Conservation (phyloP, 2,797 vertebrate genomes). For the Botia kubotai region DNA sequence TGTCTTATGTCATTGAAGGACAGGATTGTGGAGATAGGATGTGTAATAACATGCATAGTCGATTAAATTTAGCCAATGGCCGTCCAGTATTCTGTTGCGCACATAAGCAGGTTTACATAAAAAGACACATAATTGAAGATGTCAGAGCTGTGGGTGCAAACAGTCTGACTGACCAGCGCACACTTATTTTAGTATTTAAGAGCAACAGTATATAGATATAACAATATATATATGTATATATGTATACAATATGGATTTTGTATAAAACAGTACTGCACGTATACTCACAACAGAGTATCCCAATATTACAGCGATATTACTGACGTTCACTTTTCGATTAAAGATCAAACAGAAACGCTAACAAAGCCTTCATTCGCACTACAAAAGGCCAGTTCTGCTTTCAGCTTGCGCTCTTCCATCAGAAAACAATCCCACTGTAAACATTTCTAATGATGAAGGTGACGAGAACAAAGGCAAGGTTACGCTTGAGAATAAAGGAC, state of each 20-base stretch:
- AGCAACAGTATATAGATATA: background rate
- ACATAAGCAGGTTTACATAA: too few relatives aligned
- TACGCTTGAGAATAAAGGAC: conserved; percentile 8
- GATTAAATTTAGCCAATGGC: too few relatives aligned
- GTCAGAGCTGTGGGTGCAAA: background rate
- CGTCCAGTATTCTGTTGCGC: too few relatives aligned
- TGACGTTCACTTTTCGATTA: conserved; percentile 18
- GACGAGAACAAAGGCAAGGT: conserved; percentile 26
- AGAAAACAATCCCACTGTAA: conserved; percentile 22
- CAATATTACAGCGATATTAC: background rate
- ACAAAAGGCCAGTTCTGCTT: conserved; percentile 5
- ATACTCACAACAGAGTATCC: background rate
- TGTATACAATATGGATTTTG: too few relatives aligned
- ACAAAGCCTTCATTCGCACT: conserved; percentile 30
- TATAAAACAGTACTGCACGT: background rate
- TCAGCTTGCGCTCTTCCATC: background rate
- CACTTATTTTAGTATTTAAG: background rate
- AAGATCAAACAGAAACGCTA: conserved; percentile 27
- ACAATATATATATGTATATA: too few relatives aligned
- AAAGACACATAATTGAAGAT: background rate
- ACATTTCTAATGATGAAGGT: conserved; percentile 29
- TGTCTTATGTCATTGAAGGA: too few relatives aligned
- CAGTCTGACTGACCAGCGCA: background rate
- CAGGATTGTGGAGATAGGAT: too few relatives aligned
- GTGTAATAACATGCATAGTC: too few relatives aligned